Conservation (phyloP, 2,888 invertebrate genomes). For the Pollenia amentaria region DNA sequence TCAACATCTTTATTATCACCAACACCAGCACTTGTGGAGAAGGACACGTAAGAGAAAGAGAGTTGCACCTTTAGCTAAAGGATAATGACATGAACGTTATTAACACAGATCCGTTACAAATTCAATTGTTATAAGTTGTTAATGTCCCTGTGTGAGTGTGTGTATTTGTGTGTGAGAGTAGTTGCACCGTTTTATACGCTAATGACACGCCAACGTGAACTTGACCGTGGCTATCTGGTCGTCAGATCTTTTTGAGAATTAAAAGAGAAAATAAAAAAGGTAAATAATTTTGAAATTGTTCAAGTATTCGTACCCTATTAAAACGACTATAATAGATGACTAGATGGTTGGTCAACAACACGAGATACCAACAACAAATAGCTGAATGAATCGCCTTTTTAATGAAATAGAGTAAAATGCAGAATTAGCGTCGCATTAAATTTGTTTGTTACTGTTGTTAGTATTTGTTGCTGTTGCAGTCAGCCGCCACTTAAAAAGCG, state of each 20-base stretch:
- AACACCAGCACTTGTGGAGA: constrained; percentile 28
- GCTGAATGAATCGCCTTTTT: constrained; percentile 58
- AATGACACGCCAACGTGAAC: constrained; percentile 82
- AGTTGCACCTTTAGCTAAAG: constrained; percentile 75
- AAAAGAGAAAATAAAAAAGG: constrained; percentile 25
- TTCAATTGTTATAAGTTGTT: constrained; percentile 78
- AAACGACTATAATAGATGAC: not conserved
- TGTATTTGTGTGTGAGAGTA: not conserved
- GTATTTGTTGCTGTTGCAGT: constrained; percentile 36
- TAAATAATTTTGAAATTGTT: constrained; percentile 47
- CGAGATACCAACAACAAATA: constrained; percentile 31
- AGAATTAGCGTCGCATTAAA: constrained; percentile 66
- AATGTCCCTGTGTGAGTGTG: constrained; percentile 13
- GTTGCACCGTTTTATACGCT: constrained; percentile 77
- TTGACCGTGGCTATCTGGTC: constrained; percentile 83
- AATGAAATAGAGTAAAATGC: constrained; percentile 55
- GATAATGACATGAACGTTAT: constrained; percentile 26
- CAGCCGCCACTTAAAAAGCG: constrained; percentile 32
- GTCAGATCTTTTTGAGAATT: constrained; percentile 71
- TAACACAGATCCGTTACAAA: constrained; percentile 81
- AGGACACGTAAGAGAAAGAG: constrained; percentile 60
- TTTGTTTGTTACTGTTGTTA: constrained; percentile 32
- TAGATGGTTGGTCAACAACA: constrained; percentile 30
- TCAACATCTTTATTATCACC: constrained; percentile 67
- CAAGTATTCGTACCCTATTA: constrained; percentile 37